Evolutionary conservation across 2,888 invertebrate genomes (phyloP).

Genomic region (Cecidostiba fungosa): DNA sequence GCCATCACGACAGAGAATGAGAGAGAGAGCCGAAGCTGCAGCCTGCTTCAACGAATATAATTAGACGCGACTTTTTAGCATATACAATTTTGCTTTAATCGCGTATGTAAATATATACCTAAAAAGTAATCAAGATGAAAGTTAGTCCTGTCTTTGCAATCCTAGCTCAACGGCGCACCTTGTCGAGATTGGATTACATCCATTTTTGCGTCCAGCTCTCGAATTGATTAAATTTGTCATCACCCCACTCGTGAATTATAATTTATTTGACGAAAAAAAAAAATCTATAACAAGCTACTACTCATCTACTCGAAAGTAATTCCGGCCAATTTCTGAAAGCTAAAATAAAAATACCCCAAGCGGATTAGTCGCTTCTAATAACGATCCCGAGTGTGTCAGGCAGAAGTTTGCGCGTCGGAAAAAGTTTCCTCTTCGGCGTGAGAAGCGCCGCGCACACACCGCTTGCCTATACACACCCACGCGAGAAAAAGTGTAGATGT

Average conservation of each 20-base stretch:
- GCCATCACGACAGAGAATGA: conserved; percentile 29
- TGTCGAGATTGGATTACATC: too few relatives aligned
- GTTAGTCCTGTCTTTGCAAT: not conserved
- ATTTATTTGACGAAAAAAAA: too few relatives aligned
- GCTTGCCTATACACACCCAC: not conserved
- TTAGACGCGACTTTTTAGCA: not conserved
- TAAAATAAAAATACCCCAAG: not conserved
- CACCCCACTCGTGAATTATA: too few relatives aligned
- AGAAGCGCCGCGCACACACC: not conserved
- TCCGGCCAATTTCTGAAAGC: not conserved
- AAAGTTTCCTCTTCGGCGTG: not conserved
- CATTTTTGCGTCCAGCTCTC: not conserved
- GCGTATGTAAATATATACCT: not conserved
- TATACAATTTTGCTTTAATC: not conserved
- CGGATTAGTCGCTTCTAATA: not conserved
- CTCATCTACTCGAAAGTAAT: not conserved
- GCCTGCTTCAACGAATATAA: not conserved
- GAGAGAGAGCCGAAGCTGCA: conserved; percentile 24
- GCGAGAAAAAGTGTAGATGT: not conserved
- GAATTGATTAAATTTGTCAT: not conserved
- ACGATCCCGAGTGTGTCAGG: not conserved
- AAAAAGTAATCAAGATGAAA: not conserved
- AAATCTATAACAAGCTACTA: too few relatives aligned
- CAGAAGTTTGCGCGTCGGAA: not conserved
- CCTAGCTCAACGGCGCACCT: too few relatives aligned